Percentiles rank a stretch among this genome's conserved stretches.
phyloP scores from a whole-genome alignment of 2,888 invertebrate species.

The Heliconius charithonia region DNA sequence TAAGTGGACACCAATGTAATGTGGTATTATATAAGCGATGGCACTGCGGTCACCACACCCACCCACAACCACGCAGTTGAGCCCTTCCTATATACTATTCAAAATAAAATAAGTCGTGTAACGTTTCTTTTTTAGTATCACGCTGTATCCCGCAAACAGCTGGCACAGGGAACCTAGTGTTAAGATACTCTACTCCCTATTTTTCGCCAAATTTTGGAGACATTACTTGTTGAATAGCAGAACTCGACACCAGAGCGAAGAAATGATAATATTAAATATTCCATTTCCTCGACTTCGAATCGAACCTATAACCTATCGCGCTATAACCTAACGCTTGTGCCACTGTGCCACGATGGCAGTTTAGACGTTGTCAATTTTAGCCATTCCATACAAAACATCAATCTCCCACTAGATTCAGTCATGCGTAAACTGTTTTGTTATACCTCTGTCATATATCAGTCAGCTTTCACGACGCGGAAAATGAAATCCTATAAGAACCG shows the following conservation, averaged over 20 bases:
- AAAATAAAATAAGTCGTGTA: constrained; percentile 19
- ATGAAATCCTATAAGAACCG: constrained; percentile 3
- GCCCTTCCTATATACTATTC: constrained; percentile 20
- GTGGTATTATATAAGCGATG: constrained; percentile 40
- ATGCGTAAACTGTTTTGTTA: constrained; percentile 28
- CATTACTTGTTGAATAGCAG: too few relatives aligned
- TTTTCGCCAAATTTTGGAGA: too few relatives aligned
- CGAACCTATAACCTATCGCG: too few relatives aligned
- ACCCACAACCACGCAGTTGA: constrained; percentile 28
- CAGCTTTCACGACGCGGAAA: constrained; percentile 32
- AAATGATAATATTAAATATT: too few relatives aligned
- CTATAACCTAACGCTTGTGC: too few relatives aligned
- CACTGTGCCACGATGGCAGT: background rate
- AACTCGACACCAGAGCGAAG: too few relatives aligned
- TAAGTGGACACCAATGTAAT: constrained; percentile 35
- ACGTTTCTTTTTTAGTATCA: background rate
- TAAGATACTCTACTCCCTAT: too few relatives aligned
- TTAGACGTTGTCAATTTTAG: background rate
- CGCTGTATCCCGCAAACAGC: too few relatives aligned
- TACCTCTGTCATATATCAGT: constrained; percentile 8
- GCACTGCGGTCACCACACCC: constrained; percentile 22
- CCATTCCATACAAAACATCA: constrained; percentile 1
- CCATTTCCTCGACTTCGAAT: too few relatives aligned
- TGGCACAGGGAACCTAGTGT: too few relatives aligned
- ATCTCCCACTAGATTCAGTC: constrained; percentile 19